Conservation (phyloP, 2,113 vertebrate species). For the Australoheros scitulus region DNA sequence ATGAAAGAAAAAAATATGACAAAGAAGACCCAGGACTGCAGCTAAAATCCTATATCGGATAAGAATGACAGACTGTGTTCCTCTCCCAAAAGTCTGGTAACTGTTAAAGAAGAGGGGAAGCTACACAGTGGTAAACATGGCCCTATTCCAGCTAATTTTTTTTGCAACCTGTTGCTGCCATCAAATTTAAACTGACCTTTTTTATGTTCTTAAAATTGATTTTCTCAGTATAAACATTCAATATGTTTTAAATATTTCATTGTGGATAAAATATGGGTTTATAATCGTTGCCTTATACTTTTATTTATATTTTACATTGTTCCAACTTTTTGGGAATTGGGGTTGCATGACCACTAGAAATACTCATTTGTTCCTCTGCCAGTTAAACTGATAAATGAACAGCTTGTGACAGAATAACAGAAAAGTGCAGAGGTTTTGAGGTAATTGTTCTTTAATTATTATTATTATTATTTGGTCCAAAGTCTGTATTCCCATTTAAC, state of each 20-base stretch:
- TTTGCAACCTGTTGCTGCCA: too few relatives aligned
- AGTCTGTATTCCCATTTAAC: rapidly evolving
- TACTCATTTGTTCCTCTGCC: background rate
- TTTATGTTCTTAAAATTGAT: too few relatives aligned
- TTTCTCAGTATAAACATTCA: too few relatives aligned
- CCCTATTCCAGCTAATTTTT: too few relatives aligned
- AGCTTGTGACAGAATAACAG: background rate
- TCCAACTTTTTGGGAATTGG: background rate
- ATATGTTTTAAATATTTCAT: too few relatives aligned
- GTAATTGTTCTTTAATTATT: background rate
- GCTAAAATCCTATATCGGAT: too few relatives aligned
- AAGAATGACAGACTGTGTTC: too few relatives aligned
- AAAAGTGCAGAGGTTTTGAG: background rate
- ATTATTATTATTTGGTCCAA: background rate
- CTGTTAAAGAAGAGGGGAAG: too few relatives aligned
- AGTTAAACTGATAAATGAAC: background rate
- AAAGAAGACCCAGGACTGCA: background rate
- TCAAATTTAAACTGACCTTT: too few relatives aligned
- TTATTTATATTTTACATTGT: background rate
- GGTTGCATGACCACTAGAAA: background rate
- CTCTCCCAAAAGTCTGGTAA: too few relatives aligned
- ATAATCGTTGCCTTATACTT: rapidly evolving
- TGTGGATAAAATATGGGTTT: too few relatives aligned
- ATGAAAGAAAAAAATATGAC: background rate
- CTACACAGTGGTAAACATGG: too few relatives aligned